Evolutionary conservation across 2,113 vertebrate species (phyloP), one percentile per base, ranked within the genome.

Genomic region (Paracanthobrama guichenoti): DNA sequence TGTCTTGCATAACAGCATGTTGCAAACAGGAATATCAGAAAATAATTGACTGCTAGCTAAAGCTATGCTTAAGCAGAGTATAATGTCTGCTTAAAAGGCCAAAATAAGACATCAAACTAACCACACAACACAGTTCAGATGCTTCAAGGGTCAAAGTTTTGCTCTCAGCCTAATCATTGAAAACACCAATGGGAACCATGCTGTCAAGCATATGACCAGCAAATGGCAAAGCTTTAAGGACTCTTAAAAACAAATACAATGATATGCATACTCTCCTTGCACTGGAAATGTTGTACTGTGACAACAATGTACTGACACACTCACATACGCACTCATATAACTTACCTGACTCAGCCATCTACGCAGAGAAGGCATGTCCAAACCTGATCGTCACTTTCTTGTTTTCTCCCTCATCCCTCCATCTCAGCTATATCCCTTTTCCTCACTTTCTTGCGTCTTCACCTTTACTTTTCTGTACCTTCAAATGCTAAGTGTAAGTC

Each of bases 271-370:
- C 42, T 13, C 22, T 50, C 24, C 1, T 60, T 2, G 24, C 53
- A 60, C 1, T 57, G 2, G 35, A 60, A 60, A 78, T 46, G 22
- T 24, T 66, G 8, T 80, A 7, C 6, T 31, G n/a, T 66, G 48
- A 55, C 53, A 46, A 80, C 66, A 69, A 39, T 22, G 35, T 1
- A 42, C 39, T 50, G 5, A 55, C 46, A 46, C 35, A 76, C 35
- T 46, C 66, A 22, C 44, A 57, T 9, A 73, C 4, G 46, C 71
- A 42, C 22, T 53, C 3, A 31, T 14, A 31, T 22, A 28, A 46
- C 94, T 93, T 93, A 96, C 96, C 96, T 96, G 96, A 73, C 94
- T 93, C 90, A 96, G 94, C 95, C 95, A 96, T 91, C 94, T 94
- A 91, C 96, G 95, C 91, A 96, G 90, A 82, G 94, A 94, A 82